Conservation (phyloP, 2,113 vertebrate species). For the Callopanchax toddi region DNA sequence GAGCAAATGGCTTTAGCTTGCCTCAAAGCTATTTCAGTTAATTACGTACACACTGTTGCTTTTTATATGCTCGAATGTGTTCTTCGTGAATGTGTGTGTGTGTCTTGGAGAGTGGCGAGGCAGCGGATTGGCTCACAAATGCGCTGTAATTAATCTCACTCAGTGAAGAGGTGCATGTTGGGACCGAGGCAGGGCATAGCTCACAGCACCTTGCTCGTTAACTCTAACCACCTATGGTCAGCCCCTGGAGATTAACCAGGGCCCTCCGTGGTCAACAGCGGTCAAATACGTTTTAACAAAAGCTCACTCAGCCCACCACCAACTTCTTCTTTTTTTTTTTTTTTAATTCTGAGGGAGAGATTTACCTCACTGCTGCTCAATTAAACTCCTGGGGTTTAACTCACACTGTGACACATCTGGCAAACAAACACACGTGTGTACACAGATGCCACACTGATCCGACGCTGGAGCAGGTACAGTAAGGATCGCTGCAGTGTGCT, state of each 20-base stretch:
- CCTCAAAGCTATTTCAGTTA: slow-evolving; percentile 47
- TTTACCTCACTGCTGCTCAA: slow-evolving; percentile 30
- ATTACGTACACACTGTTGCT: slow-evolving; percentile 36
- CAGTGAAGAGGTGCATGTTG: slow-evolving; percentile 67
- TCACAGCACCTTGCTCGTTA: slow-evolving; percentile 68
- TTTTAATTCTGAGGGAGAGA: slow-evolving; percentile 29
- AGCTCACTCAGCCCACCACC: slow-evolving; percentile 34
- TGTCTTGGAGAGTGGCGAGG: slow-evolving; percentile 21
- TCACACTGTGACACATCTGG: slow-evolving; percentile 66
- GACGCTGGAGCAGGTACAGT: slow-evolving; percentile 41
- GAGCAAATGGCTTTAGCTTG: slow-evolving; percentile 34
- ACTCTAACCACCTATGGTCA: slow-evolving; percentile 60
- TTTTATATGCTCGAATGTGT: slow-evolving; percentile 20
- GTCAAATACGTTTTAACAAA: slow-evolving; percentile 64
- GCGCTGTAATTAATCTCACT: slow-evolving; percentile 71
- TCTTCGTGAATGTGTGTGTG: slow-evolving; percentile 10
- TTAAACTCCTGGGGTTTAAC: slow-evolving; percentile 37
- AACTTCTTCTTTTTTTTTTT: slow-evolving; percentile 1
- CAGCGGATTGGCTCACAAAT: slow-evolving; percentile 39
- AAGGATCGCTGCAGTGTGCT: slow-evolving; percentile 23
- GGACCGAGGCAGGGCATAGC: slow-evolving; percentile 66
- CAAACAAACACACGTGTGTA: slow-evolving; percentile 17
- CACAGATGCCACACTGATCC: slow-evolving; percentile 29
- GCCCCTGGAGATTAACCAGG: slow-evolving; percentile 62
- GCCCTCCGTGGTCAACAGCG: slow-evolving; percentile 62